phyloP scores from a whole-genome alignment of 2,888 invertebrate genomes.

The Phalera bucephala region DNA sequence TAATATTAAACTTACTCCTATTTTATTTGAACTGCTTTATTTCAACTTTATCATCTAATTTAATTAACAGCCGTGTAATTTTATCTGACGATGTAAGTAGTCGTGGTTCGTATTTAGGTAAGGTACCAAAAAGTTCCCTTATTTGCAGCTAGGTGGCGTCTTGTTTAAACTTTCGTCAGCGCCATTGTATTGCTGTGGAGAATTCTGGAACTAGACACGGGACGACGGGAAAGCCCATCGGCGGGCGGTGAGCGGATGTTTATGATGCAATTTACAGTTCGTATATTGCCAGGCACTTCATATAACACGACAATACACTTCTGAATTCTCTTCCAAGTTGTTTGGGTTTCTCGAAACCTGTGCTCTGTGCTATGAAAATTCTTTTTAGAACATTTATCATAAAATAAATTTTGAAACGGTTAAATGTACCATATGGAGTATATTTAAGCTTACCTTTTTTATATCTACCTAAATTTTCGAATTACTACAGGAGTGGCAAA shows the following conservation, averaged over 20 bases:
- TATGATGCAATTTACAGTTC: constrained; percentile 76
- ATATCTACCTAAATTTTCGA: no score
- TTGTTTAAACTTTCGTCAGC: constrained; percentile 25
- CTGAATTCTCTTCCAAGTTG: constrained; percentile 51
- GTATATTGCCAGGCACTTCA: constrained; percentile 73
- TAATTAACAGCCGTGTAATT: no score
- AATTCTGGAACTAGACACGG: constrained; percentile 35
- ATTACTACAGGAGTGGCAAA: background rate
- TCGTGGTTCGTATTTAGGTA: background rate
- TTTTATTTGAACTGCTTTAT: no score
- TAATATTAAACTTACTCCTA: no score
- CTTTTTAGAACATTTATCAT: constrained; percentile 12
- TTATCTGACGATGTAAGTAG: no score
- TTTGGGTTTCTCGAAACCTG: constrained; percentile 42
- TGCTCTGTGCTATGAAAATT: constrained; percentile 18
- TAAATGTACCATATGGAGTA: background rate
- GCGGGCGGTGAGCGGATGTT: constrained; percentile 60
- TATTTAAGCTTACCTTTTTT: no score
- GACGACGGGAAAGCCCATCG: constrained; percentile 41
- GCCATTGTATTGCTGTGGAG: constrained; percentile 34
- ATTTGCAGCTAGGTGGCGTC: constrained; percentile 60
- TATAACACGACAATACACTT: constrained; percentile 67
- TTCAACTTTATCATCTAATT: no score
- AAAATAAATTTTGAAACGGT: constrained; percentile 3
- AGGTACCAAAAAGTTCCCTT: constrained; percentile 45